Evolutionary conservation across 2,888 invertebrate species (phyloP).

Genomic region (Pristionchus fissidentatus): DNA sequence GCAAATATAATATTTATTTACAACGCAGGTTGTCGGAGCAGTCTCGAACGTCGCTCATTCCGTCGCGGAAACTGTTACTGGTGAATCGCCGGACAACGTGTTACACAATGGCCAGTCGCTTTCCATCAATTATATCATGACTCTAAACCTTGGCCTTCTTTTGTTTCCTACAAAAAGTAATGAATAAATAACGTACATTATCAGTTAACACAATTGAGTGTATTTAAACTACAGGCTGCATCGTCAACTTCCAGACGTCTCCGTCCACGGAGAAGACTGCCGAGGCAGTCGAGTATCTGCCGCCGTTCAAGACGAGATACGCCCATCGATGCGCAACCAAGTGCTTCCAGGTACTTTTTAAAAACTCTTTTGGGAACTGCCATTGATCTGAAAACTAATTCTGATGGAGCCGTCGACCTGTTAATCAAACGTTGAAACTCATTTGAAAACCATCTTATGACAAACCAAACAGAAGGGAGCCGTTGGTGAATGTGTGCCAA

Average conservation of each 20-base stretch:
- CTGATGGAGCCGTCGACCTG: too few relatives aligned
- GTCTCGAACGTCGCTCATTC: slow-evolving; percentile 8
- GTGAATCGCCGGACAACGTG: neutral
- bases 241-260: slow-evolving; percentile 46
- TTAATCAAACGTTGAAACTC: too few relatives aligned
- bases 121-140: neutral
- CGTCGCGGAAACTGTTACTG: slow-evolving; percentile 7
- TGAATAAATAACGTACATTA: neutral
- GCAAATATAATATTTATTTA: neutral
- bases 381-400: too few relatives aligned
- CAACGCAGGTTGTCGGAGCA: slow-evolving; percentile 15
- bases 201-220: neutral
- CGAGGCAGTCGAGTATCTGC: neutral
- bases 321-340: slow-evolving; percentile 47
- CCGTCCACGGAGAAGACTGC: neutral
- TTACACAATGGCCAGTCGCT: neutral
- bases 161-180: neutral
- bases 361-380: too few relatives aligned
- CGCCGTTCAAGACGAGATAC: slow-evolving; percentile 44
- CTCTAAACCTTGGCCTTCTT: neutral
- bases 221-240: slow-evolving; percentile 27
- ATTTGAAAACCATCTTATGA: neutral
- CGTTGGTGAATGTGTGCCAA: too few relatives aligned
- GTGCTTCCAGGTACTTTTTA: slow-evolving; percentile 42
- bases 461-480: neutral